Evolutionary conservation across 2,888 invertebrate genomes (phyloP).

Genomic region (Netelia fuscicornis): DNA sequence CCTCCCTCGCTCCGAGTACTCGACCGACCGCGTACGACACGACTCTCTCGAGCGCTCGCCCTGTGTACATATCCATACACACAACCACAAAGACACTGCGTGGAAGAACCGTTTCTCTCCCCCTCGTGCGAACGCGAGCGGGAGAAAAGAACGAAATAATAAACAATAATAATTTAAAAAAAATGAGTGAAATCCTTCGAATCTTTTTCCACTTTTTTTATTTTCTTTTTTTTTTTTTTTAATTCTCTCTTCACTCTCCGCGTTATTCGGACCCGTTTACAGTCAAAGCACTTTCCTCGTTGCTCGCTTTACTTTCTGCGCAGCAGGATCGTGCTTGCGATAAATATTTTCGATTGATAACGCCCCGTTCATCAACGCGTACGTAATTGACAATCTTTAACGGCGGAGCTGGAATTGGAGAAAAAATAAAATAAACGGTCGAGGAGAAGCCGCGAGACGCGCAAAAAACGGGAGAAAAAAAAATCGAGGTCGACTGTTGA

Average conservation of each 20-base stretch:
- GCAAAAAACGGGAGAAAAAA: slow-evolving; percentile 14
- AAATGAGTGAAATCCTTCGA: slow-evolving; percentile 51
- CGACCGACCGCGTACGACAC: slow-evolving; percentile 27
- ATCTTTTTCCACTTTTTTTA: slow-evolving; percentile 9
- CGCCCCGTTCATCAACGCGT: neutral
- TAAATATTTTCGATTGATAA: neutral
- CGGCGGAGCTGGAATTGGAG: neutral
- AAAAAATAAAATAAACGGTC: neutral
- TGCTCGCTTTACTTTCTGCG: neutral
- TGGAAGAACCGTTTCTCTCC: slow-evolving; percentile 55
- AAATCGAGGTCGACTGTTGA: slow-evolving; percentile 55
- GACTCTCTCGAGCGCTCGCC: slow-evolving; percentile 39
- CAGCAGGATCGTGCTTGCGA: neutral
- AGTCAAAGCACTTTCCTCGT: neutral
- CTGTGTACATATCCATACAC: slow-evolving; percentile 1
- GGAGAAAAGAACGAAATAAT: slow-evolving; percentile 34
- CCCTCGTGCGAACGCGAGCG: slow-evolving; percentile 29
- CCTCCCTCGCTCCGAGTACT: slow-evolving; percentile 19
- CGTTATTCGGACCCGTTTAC: neutral
- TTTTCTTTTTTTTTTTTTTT: slow-evolving; percentile 6
- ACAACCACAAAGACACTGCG: slow-evolving; percentile 45
- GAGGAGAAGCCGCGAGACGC: slow-evolving; percentile 9
- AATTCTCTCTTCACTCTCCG: neutral
- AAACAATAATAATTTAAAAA: slow-evolving; percentile 6
- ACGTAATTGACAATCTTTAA: neutral